A percentile compares a stretch with the other conserved stretches of the same genome.
These are phyloP conservation scores for Oreotragus oreotragus DNA, from an alignment of 2,113 vertebrate species.

Conservation along the genomic window DNA sequence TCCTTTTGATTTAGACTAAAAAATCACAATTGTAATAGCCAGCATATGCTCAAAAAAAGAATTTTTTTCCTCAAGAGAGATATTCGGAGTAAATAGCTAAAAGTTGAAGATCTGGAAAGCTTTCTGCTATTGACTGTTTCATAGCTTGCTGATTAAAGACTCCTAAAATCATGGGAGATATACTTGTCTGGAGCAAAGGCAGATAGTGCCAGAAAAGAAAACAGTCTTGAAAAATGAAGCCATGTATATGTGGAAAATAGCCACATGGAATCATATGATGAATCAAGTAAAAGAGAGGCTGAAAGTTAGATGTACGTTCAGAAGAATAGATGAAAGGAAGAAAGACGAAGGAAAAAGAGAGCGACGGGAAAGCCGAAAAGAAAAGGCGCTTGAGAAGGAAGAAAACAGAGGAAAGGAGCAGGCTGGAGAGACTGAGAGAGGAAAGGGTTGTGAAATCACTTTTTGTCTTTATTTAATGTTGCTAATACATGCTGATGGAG, in stretches of 20 bases:
- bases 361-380: background rate
- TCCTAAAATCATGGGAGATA: no score
- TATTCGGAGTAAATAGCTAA: no score
- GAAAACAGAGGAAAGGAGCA: background rate
- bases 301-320: background rate
- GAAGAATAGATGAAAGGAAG: background rate
- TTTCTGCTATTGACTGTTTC: no score
- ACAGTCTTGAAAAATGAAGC: background rate
- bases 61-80: background rate
- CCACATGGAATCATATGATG: background rate
- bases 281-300: background rate
- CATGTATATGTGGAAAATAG: background rate
- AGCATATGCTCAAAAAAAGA: no score
- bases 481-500: background rate
- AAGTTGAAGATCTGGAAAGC: no score
- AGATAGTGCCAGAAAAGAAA: background rate
- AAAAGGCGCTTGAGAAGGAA: background rate
- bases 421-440: background rate
- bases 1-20: no score
- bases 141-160: no score
- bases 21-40: no score
- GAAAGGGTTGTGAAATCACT: background rate
- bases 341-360: background rate
- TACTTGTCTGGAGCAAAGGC: no score
- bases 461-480: background rate